Conservation (phyloP, 2,113 vertebrate species). For the Chlamydotis undulata region DNA sequence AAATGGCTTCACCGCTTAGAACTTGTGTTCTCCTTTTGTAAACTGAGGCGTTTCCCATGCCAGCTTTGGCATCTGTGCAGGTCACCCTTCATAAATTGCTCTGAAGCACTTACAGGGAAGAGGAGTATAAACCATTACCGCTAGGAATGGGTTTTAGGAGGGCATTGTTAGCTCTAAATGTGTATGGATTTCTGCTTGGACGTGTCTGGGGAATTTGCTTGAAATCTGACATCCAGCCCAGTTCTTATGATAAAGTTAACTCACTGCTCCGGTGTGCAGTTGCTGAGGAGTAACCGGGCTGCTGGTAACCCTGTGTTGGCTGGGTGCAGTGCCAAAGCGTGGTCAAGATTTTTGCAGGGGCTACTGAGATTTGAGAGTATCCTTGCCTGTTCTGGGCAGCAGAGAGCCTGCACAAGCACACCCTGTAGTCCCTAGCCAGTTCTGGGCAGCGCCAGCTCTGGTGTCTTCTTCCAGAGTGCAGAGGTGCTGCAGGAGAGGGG, state of each 20-base stretch:
- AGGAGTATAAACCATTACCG: background rate
- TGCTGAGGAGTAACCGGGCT: background rate
- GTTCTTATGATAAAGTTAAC: accelerated
- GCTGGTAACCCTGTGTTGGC: background rate
- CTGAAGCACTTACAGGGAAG: background rate
- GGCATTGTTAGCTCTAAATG: background rate
- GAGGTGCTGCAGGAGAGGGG: background rate
- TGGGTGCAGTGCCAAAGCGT: background rate
- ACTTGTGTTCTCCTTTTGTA: background rate
- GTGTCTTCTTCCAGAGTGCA: no score
- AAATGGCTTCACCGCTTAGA: background rate
- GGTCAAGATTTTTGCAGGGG: background rate
- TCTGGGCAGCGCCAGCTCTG: background rate
- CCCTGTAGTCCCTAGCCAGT: background rate
- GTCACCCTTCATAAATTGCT: background rate
- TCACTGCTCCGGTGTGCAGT: background rate
- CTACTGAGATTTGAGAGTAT: background rate
- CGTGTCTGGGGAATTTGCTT: background rate
- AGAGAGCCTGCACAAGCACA: background rate
- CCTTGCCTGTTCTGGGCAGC: background rate
- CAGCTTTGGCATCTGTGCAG: background rate
- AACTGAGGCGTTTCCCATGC: background rate
- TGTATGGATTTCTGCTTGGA: background rate
- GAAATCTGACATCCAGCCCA: background rate
- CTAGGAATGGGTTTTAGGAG: background rate